A percentile compares a stretch with the other conserved stretches of the same genome.
Conservation (phyloP, 2,797 vertebrate species). For the Sphaeramia orbicularis region DNA sequence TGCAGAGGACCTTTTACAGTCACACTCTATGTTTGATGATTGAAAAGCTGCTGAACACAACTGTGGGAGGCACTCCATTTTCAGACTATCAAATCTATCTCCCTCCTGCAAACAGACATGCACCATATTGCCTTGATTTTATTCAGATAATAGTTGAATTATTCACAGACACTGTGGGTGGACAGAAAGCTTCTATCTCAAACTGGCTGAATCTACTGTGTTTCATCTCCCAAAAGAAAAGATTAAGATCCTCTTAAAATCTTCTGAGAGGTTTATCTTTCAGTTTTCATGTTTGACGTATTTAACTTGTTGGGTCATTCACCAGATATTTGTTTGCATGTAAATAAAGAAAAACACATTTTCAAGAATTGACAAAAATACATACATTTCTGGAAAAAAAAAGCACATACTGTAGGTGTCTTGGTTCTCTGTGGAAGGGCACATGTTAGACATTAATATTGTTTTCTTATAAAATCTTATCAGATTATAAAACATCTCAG, state of each 20-base stretch:
- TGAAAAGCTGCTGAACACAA: conserved; percentile 37
- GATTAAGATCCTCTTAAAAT: conserved; percentile 30
- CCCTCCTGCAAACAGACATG: conserved; percentile 25
- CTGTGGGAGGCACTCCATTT: conserved; percentile 59
- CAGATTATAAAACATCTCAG: too few relatives aligned
- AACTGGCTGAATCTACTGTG: conserved; percentile 17
- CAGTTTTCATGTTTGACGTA: conserved; percentile 21
- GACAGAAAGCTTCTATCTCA: conserved; percentile 32
- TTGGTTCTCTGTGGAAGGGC: not conserved
- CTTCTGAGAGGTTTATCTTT: conserved; percentile 15
- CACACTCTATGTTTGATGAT: conserved; percentile 30
- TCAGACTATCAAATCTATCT: conserved; percentile 33
- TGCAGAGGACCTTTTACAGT: conserved; percentile 40
- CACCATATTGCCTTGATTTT: conserved; percentile 21
- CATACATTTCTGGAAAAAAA: not conserved
- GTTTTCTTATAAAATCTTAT: not conserved
- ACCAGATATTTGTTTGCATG: conserved; percentile 7
- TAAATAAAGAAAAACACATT: not conserved
- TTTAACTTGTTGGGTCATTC: conserved; percentile 24
- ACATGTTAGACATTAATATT: conserved; percentile 9
- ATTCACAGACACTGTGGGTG: conserved; percentile 51
- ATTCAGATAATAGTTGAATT: conserved; percentile 40
- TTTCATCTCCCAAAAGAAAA: conserved; percentile 32
- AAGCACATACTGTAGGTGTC: not conserved
- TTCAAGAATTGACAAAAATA: not conserved